Evolutionary conservation across 2,888 invertebrate genomes (phyloP), one percentile per base, ranked within the genome.

Genomic region (Caenorhabditis angaria): DNA sequence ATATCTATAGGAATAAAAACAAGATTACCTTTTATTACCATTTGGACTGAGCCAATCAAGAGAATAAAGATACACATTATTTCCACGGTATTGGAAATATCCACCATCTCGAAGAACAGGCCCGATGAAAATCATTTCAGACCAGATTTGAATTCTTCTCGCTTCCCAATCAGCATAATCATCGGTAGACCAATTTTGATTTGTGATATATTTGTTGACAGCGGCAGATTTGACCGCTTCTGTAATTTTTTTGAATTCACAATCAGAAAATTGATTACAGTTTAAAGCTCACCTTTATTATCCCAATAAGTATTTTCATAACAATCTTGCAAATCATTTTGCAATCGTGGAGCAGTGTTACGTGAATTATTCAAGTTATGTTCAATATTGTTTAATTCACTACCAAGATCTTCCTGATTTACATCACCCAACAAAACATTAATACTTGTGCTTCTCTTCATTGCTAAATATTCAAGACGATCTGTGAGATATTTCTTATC

Each of bases 301-400:
- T 72, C 65, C 78, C 78, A 78, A 59, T 78, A 78, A 0, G 65
- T 73, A 65, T 73, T 76, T 24, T 78, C 78, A 63, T 78, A 76
- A 22, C 50, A 35, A 24, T 61, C 50, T 1, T 35, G 53, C 60
- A 78, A 66, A 54, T 68, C 67, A 10, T 35, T 20, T 6, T 47
- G 53, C 22, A 77, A 22, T 47, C 62, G 70, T 10, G 63, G 29
- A 12, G 32, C 57, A 2, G 77, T 70, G 27, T 67, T 68, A 24
- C 64, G 68, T 3, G 70, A 55, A 4, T 47, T 59, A 47, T 73
- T 73, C n/a, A 77, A 22, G 29, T 70, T 48, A 56, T 73, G 41
- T 3, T 61, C 58, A 51, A 77, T 55, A 41, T 65, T 61, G 47
- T 64, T 60, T 58, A 68, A 59, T 63, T 77, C 77, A 41, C 18